Conservation (phyloP, 1,140 invertebrate genomes). For the Diprion similis region DNA sequence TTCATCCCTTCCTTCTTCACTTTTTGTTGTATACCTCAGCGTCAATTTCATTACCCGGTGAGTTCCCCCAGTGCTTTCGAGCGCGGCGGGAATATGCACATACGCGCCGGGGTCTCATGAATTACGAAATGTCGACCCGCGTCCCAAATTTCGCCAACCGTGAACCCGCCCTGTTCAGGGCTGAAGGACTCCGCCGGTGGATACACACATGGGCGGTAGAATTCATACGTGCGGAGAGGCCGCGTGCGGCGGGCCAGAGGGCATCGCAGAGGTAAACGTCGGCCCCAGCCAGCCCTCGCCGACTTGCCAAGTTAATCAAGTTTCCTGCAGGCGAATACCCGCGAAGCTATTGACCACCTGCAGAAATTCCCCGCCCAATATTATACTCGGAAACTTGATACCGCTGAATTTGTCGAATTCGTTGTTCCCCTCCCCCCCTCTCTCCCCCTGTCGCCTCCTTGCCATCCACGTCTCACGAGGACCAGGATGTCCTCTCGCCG, state of each 20-base stretch:
- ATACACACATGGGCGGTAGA: too few species aligned
- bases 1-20: background rate
- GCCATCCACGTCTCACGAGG: too few species aligned
- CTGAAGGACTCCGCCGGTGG: background rate
- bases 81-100: background rate
- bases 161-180: background rate
- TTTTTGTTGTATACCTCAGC: too few species aligned
- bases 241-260: background rate
- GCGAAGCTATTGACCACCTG: background rate
- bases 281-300: background rate
- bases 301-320: conserved; percentile 16
- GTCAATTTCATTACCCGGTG: background rate
- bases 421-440: background rate
- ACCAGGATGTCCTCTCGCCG: background rate
- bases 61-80: too few species aligned
- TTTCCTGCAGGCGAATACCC: conserved; percentile 5
- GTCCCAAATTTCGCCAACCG: background rate
- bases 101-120: background rate
- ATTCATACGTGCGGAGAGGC: background rate
- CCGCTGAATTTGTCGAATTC: background rate
- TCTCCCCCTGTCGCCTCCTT: too few species aligned
- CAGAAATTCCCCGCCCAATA: background rate
- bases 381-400: background rate
- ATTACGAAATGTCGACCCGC: background rate
- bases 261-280: conserved; percentile 13